Evolutionary conservation across 1,140 invertebrate genomes (phyloP), one percentile per base, ranked within the genome.

Genomic region (Leptinotarsa lineolata): DNA sequence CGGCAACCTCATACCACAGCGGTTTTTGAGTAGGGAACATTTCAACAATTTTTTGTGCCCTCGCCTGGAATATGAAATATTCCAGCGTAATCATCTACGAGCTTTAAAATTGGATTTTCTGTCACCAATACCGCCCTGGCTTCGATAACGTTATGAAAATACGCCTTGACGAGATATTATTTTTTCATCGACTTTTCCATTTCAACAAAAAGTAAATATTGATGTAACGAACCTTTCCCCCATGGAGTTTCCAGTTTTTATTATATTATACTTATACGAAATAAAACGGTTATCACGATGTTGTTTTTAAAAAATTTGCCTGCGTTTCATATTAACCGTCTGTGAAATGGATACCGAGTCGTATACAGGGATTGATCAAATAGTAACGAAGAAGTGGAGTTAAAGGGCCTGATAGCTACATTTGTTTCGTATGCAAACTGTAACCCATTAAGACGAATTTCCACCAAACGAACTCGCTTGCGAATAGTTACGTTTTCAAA

Each of bases 151-250:
- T 54, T 54, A 54, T 54, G 48, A 54, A 54, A 54, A 54, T 54
- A 54, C n/a, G 15, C 48, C 48, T 13, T 8, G n/a, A 18, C 48
- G 48, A 8, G 48, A 18, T 54, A 54, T 54, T 54, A 54, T 54
- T 54, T 54, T 54, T 54, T 8, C 15, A 54, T 54, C 48, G 48
- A 54, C 48, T 54, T 54, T 54, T 54, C 48, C 48, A 54, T n/a
- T 54, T 54, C 15, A 54, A 54, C 48, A 54, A 54, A 54, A 54
- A 54, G 48, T 54, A 54, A 54, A 54, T 54, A 54, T 54, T 54
- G 48, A 54, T 39, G 30, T 39, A 39, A 39, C 48, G 15, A 54
- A n/a, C 48, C 13, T 54, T 13, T 12, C 13, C 48, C 48, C 48
- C 6, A n/a, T n/a, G 15, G 4, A 54, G n/a, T 54, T 16, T 54